These are phyloP conservation scores for Marmota flaviventris DNA, from an alignment of 2,113 vertebrate species.

Conservation along the genomic window DNA sequence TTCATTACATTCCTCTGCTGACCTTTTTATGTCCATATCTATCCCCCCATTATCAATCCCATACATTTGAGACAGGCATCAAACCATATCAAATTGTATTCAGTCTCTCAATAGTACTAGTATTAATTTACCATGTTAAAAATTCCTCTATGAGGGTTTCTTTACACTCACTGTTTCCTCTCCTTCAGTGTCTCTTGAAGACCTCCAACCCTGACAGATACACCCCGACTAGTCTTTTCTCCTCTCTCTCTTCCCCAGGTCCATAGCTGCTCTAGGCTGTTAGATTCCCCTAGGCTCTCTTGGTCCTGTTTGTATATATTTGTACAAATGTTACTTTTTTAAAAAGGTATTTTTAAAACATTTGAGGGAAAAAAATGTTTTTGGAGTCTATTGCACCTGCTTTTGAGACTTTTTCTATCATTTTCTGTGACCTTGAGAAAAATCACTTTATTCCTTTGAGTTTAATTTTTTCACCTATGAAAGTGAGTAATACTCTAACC, in stretches of 20 bases:
- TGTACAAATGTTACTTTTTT: background rate
- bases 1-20: background rate
- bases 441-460: background rate
- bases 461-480: conserved; percentile 1
- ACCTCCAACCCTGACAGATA: background rate
- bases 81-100: background rate
- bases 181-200: background rate
- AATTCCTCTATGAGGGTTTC: background rate
- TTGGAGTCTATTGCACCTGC: background rate
- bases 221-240: background rate
- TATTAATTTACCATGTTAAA: background rate
- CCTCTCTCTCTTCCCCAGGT: too few species aligned
- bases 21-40: background rate
- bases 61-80: background rate
- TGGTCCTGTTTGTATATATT: background rate
- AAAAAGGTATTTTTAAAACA: conserved; percentile 16
- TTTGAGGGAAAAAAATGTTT: background rate
- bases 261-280: background rate
- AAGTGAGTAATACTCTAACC: background rate
- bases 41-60: background rate
- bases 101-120: background rate
- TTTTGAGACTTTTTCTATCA: conserved; percentile 21
- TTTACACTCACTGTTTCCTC: background rate
- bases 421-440: conserved; percentile 1
- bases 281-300: background rate